A percentile compares a stretch with the other conserved stretches of the same genome.
phyloP scores from a whole-genome alignment of 2,888 invertebrate species.

The Heliothis peltigera region DNA sequence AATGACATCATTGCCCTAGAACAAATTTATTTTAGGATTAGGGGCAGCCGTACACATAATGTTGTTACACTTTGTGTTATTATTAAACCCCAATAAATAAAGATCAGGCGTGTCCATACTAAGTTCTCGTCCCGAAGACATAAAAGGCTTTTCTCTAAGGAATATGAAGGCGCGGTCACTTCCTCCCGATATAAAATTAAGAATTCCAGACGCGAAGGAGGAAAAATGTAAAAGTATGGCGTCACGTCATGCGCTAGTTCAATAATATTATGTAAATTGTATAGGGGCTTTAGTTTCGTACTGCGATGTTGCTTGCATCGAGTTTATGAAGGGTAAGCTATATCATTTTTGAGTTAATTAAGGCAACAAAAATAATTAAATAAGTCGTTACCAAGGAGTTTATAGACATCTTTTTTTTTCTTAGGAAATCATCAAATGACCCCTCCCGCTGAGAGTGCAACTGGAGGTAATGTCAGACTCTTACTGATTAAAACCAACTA shows the following conservation, averaged over 20 bases:
- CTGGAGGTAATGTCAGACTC: too few relatives aligned
- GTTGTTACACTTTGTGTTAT: background rate
- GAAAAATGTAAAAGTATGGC: background rate
- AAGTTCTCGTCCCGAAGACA: background rate
- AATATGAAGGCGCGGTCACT: background rate
- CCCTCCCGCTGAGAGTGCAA: too few relatives aligned
- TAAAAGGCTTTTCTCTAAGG: background rate
- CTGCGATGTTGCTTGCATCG: background rate
- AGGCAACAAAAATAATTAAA: too few relatives aligned
- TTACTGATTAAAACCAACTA: too few relatives aligned
- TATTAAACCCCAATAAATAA: background rate
- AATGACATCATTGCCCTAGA: too few relatives aligned
- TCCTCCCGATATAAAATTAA: background rate
- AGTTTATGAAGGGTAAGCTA: too few relatives aligned
- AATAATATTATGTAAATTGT: background rate
- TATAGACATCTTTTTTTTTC: too few relatives aligned
- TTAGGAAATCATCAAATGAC: too few relatives aligned
- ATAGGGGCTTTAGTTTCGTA: background rate
- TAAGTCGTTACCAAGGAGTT: too few relatives aligned
- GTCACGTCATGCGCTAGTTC: background rate
- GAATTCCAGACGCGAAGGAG: background rate
- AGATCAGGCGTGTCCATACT: background rate
- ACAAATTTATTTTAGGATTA: too few relatives aligned
- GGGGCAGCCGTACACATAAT: too few relatives aligned
- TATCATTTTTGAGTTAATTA: too few relatives aligned